phyloP scores from a whole-genome alignment of 2,888 invertebrate species.

The Osmoderma eremita region DNA sequence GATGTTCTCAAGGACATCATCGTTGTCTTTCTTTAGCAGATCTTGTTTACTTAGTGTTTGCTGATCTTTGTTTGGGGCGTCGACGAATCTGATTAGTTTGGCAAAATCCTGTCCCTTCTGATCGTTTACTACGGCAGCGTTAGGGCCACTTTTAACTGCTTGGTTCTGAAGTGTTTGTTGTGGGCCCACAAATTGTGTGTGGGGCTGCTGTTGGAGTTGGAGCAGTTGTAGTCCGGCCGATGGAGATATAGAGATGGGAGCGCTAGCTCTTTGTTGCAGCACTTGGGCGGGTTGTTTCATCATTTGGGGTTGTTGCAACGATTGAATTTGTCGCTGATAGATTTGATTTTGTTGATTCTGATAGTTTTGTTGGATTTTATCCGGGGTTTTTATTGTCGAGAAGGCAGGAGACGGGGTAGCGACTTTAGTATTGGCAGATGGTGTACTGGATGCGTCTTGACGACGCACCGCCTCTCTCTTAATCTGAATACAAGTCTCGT shows the following conservation, averaged over 20 bases:
- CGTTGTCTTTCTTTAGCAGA: constrained; percentile 33
- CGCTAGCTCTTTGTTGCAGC: neutral
- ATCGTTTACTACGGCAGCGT: neutral
- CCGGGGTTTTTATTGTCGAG: neutral
- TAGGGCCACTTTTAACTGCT: neutral
- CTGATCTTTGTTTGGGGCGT: constrained; percentile 23
- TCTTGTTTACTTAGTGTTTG: constrained; percentile 35
- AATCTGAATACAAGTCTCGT: constrained; percentile 38
- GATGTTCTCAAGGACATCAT: constrained; percentile 40
- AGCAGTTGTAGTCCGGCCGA: neutral
- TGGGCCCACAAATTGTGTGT: neutral
- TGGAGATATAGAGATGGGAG: too few species aligned
- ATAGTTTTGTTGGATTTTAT: neutral
- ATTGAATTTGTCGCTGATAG: neutral
- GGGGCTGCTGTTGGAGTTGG: neutral
- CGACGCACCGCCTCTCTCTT: constrained; percentile 27
- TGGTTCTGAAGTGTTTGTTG: constrained; percentile 1
- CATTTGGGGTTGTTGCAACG: constrained; percentile 21
- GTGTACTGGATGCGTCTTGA: constrained; percentile 41
- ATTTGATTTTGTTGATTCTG: constrained; percentile 12
- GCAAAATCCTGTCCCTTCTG: constrained; percentile 30
- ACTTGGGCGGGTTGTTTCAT: neutral
- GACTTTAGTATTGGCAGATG: neutral
- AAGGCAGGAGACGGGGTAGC: neutral
- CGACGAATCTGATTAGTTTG: constrained; percentile 37